Conservation (phyloP, 2,113 vertebrate genomes). For the Laterallus jamaicensis region DNA sequence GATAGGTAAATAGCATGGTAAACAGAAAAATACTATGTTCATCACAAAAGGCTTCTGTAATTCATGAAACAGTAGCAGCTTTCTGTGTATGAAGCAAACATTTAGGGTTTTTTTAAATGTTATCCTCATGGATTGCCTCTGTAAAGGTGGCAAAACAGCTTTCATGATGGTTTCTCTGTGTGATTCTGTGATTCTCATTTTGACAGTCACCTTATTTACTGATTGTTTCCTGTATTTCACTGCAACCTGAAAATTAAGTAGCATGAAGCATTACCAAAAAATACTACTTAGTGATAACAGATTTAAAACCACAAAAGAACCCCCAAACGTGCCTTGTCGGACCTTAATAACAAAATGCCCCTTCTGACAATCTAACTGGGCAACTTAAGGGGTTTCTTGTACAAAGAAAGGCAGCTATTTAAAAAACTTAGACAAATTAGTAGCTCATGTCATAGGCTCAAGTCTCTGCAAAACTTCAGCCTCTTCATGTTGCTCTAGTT, state of each 20-base stretch:
- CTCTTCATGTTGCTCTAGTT: slow-evolving; percentile 1
- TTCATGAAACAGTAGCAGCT: neutral
- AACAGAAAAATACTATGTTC: neutral
- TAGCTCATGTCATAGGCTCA: neutral
- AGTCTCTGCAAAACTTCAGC: neutral
- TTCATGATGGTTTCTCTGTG: neutral
- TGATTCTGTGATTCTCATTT: neutral
- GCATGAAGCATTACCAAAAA: neutral
- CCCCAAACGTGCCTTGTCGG: neutral
- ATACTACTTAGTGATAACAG: neutral
- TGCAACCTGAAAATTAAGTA: neutral
- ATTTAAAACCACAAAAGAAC: neutral
- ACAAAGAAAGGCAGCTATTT: neutral
- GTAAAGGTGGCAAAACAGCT: neutral
- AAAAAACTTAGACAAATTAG: neutral
- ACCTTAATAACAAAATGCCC: neutral
- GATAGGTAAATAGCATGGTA: neutral
- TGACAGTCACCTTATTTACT: neutral
- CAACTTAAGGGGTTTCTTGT: neutral
- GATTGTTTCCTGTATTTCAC: neutral
- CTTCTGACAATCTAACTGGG: neutral
- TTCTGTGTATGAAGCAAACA: neutral
- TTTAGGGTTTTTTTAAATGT: neutral
- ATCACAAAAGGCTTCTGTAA: neutral
- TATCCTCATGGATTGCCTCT: neutral